Percentiles rank a stretch among this genome's conserved stretches.
Evolutionary conservation across 2,888 invertebrate species (phyloP).

Genomic region (Ceraclea dissimilis): DNA sequence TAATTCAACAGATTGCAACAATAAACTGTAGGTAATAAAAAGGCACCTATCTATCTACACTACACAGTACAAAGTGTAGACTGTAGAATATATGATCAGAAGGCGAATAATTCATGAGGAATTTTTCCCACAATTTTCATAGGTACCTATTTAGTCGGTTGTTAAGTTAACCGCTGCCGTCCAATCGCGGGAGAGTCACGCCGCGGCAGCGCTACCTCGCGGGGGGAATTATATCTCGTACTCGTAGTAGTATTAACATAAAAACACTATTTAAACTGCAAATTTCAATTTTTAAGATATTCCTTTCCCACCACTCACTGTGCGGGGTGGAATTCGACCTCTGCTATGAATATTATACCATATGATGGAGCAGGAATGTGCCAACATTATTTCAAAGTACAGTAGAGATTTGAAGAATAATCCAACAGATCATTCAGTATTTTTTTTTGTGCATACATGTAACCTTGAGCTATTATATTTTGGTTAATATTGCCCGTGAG

Average conservation of each 20-base stretch:
- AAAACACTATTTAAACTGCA: constrained; percentile 24
- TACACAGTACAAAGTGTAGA: no score
- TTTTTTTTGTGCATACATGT: no score
- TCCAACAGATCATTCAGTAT: no score
- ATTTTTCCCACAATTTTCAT: constrained; percentile 24
- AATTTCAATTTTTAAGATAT: constrained; percentile 23
- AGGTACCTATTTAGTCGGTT: not conserved
- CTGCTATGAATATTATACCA: no score
- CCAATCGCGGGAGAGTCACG: constrained; percentile 23
- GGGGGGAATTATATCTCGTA: constrained; percentile 16
- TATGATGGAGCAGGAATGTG: not conserved
- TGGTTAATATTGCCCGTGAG: no score
- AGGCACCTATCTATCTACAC: no score
- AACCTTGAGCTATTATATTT: no score
- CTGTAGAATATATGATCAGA: no score
- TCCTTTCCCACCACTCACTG: constrained; percentile 10
- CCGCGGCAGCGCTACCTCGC: constrained; percentile 18
- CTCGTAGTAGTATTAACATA: constrained; percentile 18
- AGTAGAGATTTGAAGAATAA: constrained; percentile 3
- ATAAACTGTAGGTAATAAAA: not conserved
- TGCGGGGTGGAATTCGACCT: not conserved
- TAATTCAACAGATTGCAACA: no score
- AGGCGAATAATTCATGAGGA: constrained; percentile 12
- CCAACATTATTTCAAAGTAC: not conserved
- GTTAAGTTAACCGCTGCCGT: constrained; percentile 15